Evolutionary conservation across 2,797 vertebrate species (phyloP), one percentile per base, ranked within the genome.

Genomic region (Ctenosaura bakeri): DNA sequence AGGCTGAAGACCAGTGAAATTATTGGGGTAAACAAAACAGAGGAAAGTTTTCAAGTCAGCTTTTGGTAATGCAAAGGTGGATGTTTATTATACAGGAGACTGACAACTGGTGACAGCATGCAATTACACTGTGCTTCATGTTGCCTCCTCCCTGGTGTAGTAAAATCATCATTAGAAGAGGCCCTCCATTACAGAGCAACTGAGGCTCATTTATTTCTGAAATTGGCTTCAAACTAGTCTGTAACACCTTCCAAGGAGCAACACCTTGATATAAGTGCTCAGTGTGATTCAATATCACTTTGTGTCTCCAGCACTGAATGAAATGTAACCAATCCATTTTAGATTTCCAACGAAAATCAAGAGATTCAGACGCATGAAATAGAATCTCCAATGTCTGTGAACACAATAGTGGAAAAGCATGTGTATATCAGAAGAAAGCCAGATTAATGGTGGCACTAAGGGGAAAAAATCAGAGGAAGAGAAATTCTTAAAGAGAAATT

Each of bases 321-420:
- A 90, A 95, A 82, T 66, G 38, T 0, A 0, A 86, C 82, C 0
- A 0, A 80, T 26, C 10, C 54, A 76, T 90, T 54, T 89, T 56
- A 86, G 35, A 29, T 87, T 87, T 87, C 64, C 76, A 88, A 59
- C 74, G 82, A 86, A 91, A 88, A 59, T 20, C 24, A 84, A 90
- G 1, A 6, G 5, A 26, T 87, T 79, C 71, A 20, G 1, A 89
- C 26, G 24, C 32, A 46, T 16, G 54, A 87, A 32, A 0, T 10
- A 1, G 0, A 1, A 74, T 92, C 52, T 42, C 6, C 50, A 32
- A 0, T 0, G 1, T 4, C 54, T 0, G 0, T 13, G 22, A 50
- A 32, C 16, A 32, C 87, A 18, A 20, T 69, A 1, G 1, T 62
- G 46, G 9, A 22, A 9, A 56, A 66, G 6, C 4, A 73, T 85